A percentile compares a stretch with the other conserved stretches of the same genome.
phyloP scores from a whole-genome alignment of 1,140 invertebrate species.

The Bombus difficillimus region DNA sequence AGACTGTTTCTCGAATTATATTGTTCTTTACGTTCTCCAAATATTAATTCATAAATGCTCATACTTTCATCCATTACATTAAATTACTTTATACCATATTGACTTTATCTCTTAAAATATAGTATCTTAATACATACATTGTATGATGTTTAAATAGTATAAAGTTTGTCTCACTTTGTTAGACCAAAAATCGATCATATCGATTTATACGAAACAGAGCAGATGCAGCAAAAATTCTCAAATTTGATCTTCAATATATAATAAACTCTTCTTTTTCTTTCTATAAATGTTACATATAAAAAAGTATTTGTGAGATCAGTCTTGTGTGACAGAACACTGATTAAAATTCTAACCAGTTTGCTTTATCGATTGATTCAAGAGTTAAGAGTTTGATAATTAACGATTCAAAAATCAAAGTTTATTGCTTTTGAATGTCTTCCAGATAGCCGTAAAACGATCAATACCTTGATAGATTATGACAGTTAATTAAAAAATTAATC shows the following conservation, averaged over 20 bases:
- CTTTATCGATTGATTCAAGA: neutral
- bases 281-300: neutral
- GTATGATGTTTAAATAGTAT: neutral
- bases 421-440: neutral
- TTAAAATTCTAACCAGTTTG: neutral
- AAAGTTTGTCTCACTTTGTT: too few relatives aligned
- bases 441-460: neutral
- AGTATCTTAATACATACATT: neutral
- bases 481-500: neutral
- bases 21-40: neutral
- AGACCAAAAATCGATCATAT: neutral
- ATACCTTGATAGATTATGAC: neutral
- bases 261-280: neutral
- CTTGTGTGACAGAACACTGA: neutral
- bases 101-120: constrained; percentile 9
- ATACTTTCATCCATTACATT: constrained; percentile 1
- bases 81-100: neutral
- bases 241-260: neutral
- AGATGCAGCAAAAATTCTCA: neutral
- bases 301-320: constrained; percentile 41
- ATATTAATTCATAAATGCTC: neutral
- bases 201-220: neutral
- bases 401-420: neutral
- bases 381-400: neutral
- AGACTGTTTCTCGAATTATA: neutral